These are phyloP conservation scores for Melanocharis versteri DNA, from an alignment of 2,113 vertebrate genomes.

Conservation along the genomic window DNA sequence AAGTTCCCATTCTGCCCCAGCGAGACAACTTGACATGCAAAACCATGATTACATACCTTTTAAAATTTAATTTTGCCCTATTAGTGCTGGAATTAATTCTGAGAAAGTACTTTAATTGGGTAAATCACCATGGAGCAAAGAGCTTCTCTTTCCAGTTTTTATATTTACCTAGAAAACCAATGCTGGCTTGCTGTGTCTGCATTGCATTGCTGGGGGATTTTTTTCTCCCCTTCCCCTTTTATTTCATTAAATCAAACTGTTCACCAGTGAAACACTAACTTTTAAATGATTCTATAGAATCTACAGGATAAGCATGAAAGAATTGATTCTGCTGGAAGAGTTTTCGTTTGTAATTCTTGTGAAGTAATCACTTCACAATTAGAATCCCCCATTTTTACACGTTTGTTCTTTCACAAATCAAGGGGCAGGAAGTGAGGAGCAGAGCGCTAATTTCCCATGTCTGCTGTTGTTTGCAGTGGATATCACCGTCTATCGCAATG, in stretches of 20 bases:
- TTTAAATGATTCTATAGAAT: background rate
- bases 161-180: background rate
- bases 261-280: background rate
- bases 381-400: background rate
- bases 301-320: background rate
- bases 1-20: background rate
- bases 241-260: background rate
- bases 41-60: background rate
- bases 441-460: background rate
- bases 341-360: background rate
- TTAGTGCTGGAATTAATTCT: background rate
- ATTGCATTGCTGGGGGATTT: background rate
- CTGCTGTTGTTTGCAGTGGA: conserved; percentile 81
- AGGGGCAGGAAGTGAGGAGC: background rate
- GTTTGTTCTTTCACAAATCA: background rate
- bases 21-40: background rate
- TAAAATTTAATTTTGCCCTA: background rate
- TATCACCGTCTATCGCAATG: conserved; percentile 95
- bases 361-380: background rate
- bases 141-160: background rate
- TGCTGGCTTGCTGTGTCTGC: background rate
- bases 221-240: background rate
- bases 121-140: background rate
- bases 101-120: background rate
- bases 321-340: background rate